Conservation (phyloP, 2,888 invertebrate genomes). For the Buathra laborator region DNA sequence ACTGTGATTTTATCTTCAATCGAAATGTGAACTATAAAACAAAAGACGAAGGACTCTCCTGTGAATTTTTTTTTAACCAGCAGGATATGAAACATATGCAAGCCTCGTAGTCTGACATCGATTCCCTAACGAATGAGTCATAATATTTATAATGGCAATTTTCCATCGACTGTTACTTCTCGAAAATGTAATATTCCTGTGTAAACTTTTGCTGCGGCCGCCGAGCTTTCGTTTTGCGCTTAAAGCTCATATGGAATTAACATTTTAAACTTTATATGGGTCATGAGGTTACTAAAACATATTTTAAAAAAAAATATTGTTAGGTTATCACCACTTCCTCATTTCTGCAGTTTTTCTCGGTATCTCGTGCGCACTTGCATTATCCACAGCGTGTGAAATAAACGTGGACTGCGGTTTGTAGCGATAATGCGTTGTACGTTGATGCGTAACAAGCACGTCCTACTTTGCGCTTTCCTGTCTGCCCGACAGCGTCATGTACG, state of each 20-base stretch:
- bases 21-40: neutral
- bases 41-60: neutral
- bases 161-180: too few species aligned
- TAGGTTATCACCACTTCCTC: neutral
- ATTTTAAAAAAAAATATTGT: neutral
- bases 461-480: constrained; percentile 52
- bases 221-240: neutral
- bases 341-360: constrained; percentile 5
- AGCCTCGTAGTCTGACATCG: neutral
- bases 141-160: too few species aligned
- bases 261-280: neutral
- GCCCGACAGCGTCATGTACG: constrained; percentile 5
- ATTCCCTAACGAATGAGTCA: too few species aligned
- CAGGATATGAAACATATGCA: neutral
- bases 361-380: neutral
- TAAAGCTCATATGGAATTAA: neutral
- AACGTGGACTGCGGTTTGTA: constrained; percentile 43
- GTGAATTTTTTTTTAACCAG: neutral
- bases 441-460: constrained; percentile 66
- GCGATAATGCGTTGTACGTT: constrained; percentile 63
- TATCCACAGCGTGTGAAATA: constrained; percentile 47
- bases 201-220: too few species aligned
- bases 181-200: too few species aligned
- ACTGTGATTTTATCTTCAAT: neutral
- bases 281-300: neutral